Base-by-base conservation (phyloP, 2,797 vertebrate genomes). In the Galago senegalensis region DNA sequence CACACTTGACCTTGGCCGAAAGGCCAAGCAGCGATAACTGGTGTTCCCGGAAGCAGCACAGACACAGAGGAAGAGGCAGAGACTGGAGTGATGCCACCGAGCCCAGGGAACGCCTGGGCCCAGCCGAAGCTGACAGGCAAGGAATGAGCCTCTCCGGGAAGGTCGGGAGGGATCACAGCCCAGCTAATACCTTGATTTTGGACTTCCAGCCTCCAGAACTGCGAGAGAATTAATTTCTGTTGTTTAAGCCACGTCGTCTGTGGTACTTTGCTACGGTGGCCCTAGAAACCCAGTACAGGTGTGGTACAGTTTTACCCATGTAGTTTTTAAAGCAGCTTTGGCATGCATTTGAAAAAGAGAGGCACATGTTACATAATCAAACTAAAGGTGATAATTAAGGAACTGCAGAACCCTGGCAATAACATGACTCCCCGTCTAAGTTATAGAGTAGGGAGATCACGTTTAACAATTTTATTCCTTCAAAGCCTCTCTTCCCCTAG, bases 391-490 rank as follows among this genome's bases (percentile, higher is more conserved):
- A 77, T 56, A 83, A 87, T 73, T 81, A 76, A 76, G 25, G 12
- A 94, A 56, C 20, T 75, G 5, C 3, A 81, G 40, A 94, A 82
- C 3, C 61, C 56, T 77, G 85, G 56, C 27, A 77, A 61, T 86
- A 87, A 95, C n/a, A 34, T 67, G 65, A 58, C 21, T 94, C 34
- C 3, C 27, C 5, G 12, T 70, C 46, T 73, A 77, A 92, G 40
- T 88, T 53, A 84, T 23, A 65, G 2, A 75, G 49, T 34, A 65
- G 61, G 8, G 31, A 69, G 13, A 94, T 0, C 34, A 79, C 23
- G 77, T 88, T 92, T 85, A 84, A 88, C 75, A 61, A 92, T 40
- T 53, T 85, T 67, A 75, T 87, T 80, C 80, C 80, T 34, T 60
- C 91, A 31, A 87, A 20, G 29, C 31, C 60, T 61, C 85, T 6